Percentiles rank a stretch among this genome's conserved stretches.
phyloP scores from a whole-genome alignment of 1,140 invertebrate species.

The Metopolophium dirhodum region DNA sequence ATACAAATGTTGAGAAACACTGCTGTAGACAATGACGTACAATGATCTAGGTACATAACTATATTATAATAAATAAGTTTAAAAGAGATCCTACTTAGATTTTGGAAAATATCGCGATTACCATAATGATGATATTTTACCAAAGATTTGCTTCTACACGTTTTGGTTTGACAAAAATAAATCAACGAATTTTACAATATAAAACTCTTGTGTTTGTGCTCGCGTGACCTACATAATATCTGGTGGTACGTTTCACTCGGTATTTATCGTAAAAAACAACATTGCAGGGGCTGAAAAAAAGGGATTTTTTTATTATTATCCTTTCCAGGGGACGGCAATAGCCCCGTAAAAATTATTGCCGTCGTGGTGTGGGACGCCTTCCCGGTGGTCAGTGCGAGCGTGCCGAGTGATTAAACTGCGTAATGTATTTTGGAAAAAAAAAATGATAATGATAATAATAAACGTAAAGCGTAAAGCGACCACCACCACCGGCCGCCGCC shows the following conservation, averaged over 20 bases:
- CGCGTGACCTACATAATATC: background rate
- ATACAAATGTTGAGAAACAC: too few relatives aligned
- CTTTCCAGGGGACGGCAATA: background rate
- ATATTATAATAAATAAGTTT: background rate
- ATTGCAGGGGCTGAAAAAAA: background rate
- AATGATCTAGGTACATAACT: too few relatives aligned
- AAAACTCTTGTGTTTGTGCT: background rate
- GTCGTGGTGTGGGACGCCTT: background rate
- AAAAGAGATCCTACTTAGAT: background rate
- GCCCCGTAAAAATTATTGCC: background rate
- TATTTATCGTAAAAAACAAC: background rate
- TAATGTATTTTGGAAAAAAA: background rate
- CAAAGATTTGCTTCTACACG: background rate
- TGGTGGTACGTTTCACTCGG: background rate
- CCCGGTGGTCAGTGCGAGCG: background rate
- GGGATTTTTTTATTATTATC: background rate
- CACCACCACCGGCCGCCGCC: too few relatives aligned
- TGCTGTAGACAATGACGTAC: too few relatives aligned
- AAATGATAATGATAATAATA: background rate
- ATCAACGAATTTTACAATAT: background rate
- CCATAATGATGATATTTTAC: too few relatives aligned
- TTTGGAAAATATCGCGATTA: too few relatives aligned
- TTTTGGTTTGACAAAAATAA: background rate
- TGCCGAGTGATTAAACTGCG: background rate
- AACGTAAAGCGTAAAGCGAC: constrained; percentile 1